phyloP scores from a whole-genome alignment of 2,888 invertebrate species.

The Eulithis testata region DNA sequence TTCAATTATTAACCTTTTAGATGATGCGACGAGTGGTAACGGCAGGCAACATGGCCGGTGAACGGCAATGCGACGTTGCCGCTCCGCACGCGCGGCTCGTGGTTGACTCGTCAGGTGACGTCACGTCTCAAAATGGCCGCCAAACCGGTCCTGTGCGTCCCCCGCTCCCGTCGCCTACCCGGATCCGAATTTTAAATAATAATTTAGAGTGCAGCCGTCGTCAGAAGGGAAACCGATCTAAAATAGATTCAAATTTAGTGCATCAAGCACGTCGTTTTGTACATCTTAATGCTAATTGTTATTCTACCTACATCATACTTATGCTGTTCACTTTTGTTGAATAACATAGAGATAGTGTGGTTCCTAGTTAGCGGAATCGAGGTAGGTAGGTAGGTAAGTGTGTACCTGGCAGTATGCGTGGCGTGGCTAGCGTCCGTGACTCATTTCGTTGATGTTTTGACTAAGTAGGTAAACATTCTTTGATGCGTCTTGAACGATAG shows the following conservation, averaged over 20 bases:
- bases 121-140: slow-evolving; percentile 85
- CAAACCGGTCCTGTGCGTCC: slow-evolving; percentile 75
- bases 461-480: slow-evolving; percentile 43
- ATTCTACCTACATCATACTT: slow-evolving; percentile 72
- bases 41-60: slow-evolving; percentile 65
- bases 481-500: slow-evolving; percentile 11
- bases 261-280: slow-evolving; percentile 67
- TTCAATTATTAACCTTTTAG: slow-evolving; percentile 75
- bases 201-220: slow-evolving; percentile 74
- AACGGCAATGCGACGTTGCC: slow-evolving; percentile 74
- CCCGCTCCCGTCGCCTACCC: slow-evolving; percentile 74
- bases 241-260: slow-evolving; percentile 83
- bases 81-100: slow-evolving; percentile 65
- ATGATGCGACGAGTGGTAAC: slow-evolving; percentile 44
- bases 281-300: slow-evolving; percentile 75
- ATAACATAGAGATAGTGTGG: slow-evolving; percentile 62
- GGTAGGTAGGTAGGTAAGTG: slow-evolving; percentile 39
- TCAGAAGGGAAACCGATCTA: slow-evolving; percentile 79
- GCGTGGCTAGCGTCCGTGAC: slow-evolving; percentile 54
- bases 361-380: slow-evolving; percentile 62
- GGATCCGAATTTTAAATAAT: slow-evolving; percentile 69
- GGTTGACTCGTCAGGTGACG: slow-evolving; percentile 83
- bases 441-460: slow-evolving; percentile 58
- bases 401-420: slow-evolving; percentile 48
- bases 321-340: slow-evolving; percentile 82